Evolutionary conservation across 2,113 vertebrate genomes (phyloP), one percentile per base, ranked within the genome.

Genomic region (Stictonetta naevosa): DNA sequence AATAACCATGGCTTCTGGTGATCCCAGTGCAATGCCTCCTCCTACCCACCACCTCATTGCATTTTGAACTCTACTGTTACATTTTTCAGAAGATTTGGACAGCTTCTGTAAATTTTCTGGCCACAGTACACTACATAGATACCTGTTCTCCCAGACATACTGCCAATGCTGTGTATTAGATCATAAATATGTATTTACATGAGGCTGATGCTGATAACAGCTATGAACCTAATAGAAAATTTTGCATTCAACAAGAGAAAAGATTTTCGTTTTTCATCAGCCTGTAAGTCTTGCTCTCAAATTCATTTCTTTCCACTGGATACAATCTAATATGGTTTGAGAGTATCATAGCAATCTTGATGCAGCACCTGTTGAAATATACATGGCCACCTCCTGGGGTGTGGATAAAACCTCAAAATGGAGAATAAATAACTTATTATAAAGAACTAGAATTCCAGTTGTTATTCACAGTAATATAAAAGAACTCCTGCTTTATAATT

Each of bases 401-500:
- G 97, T 97, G 97, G 97, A 96, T 96, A 97, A 97, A 97, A 97
- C 97, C 97, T 97, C 94, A 96, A 96, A 97, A 97, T 97, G 96
- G 93, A 96, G 95, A 97, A 97, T 97, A 97, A 97, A 97, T 97
- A 97, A 97, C 93, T 97, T 97, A 95, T 93, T 97, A 95, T 95
- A 96, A 96, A 96, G 96, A 96, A 97, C 97, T 94, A 95, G 95
- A 95, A 94, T 96, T 97, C 94, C 96, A 96, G 96, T 95, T 95
- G 83, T 94, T 95, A 82, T 93, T 94, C 89, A 91, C 38, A 8
- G 92, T 95, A 96, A 97, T 92, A 95, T 75, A 86, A 95, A 96
- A 92, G 93, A 90, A 88, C 77, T 96, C 93, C 44, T 94, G 84
- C 90, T 97, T 97, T 96, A 97, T 97, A 96, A 97, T 97, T 97